These are phyloP conservation scores for Anas platyrhynchos DNA, from an alignment of 2,113 vertebrate species.

Conservation along the genomic window DNA sequence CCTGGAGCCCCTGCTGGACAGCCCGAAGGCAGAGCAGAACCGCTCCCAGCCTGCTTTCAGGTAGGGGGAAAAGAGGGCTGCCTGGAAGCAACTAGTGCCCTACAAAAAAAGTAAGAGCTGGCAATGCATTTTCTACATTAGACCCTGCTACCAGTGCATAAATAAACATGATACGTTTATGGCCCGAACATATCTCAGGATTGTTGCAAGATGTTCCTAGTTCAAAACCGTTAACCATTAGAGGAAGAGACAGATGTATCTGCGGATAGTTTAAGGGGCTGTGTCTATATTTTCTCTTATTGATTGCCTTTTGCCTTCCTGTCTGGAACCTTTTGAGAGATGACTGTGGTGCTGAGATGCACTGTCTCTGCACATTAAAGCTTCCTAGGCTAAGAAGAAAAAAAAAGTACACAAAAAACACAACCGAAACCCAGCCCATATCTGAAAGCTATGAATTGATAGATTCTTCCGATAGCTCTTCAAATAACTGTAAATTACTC, in stretches of 20 bases:
- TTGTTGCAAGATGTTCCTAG: constrained; percentile 16
- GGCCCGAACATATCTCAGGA: neutral
- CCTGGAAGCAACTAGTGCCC: neutral
- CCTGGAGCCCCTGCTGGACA: neutral
- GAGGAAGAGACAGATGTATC: constrained; percentile 19
- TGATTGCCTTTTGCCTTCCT: constrained; percentile 28
- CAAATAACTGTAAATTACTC: constrained; percentile 31
- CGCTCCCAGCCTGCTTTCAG: neutral
- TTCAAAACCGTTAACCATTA: constrained; percentile 21
- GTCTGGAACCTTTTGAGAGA: constrained; percentile 24
- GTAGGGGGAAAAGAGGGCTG: neutral
- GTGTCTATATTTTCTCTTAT: constrained; percentile 14
- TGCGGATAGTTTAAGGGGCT: neutral
- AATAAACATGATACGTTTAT: constrained; percentile 9
- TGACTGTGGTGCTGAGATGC: neutral
- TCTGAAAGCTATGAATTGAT: constrained; percentile 38
- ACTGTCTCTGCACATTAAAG: constrained; percentile 20
- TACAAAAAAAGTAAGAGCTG: neutral
- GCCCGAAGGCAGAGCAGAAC: neutral
- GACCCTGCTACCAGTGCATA: neutral
- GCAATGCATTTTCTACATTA: neutral
- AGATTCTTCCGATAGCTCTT: neutral
- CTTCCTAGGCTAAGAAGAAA: neutral
- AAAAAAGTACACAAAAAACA: neutral
- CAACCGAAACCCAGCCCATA: neutral